Evolutionary conservation across 2,888 invertebrate species (phyloP).

Genomic region (Palloptera scutellata): DNA sequence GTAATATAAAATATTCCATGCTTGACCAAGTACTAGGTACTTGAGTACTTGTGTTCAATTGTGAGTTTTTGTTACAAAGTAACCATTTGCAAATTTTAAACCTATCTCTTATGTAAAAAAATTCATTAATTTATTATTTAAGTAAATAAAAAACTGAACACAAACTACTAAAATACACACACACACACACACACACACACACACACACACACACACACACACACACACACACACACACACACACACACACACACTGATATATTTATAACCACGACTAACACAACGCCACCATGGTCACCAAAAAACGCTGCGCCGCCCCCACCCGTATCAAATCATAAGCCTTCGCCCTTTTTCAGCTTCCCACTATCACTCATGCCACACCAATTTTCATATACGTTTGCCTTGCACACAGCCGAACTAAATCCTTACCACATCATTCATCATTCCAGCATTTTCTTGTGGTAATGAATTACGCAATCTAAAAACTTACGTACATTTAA

Average conservation of each 20-base stretch:
- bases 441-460: constrained; percentile 49
- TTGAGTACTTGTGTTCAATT: background rate
- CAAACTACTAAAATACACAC: background rate
- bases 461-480: constrained; percentile 62
- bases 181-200: background rate
- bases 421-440: constrained; percentile 57
- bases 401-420: constrained; percentile 22
- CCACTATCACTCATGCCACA: constrained; percentile 47
- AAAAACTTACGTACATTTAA: constrained; percentile 60
- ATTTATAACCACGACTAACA: background rate
- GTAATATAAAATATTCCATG: background rate
- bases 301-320: too few relatives aligned
- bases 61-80: background rate
- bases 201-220: background rate
- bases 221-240: background rate
- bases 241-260: background rate
- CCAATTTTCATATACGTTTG: constrained; percentile 57
- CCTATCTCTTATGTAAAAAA: background rate
- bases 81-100: background rate
- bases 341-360: background rate
- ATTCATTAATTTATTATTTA: background rate
- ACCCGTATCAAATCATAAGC: background rate
- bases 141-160: background rate
- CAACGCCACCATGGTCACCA: background rate
- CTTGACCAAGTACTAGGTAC: too few relatives aligned